phyloP scores from a whole-genome alignment of 2,797 vertebrate species.

The Podargus strigoides region DNA sequence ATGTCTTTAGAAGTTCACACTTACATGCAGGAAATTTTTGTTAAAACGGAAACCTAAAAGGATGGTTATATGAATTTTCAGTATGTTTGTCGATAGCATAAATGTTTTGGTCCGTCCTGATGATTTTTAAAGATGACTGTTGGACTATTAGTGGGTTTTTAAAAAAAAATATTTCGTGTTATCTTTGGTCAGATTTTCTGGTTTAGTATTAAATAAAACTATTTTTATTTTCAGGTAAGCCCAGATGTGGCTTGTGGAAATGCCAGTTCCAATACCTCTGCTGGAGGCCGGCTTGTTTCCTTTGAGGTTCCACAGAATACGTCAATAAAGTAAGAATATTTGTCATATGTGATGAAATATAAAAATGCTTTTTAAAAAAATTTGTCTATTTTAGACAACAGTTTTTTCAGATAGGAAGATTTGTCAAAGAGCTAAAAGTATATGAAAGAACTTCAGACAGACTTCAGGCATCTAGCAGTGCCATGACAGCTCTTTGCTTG shows the following conservation, averaged over 20 bases:
- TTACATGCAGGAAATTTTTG: not conserved
- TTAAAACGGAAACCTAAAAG: not conserved
- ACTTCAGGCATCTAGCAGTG: not conserved
- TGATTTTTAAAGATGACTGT: not conserved
- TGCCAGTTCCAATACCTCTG: constrained; percentile 87
- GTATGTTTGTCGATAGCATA: not conserved
- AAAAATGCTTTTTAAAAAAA: not conserved
- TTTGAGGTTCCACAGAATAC: constrained; percentile 93
- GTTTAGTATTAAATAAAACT: not conserved
- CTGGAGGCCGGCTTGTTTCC: constrained; percentile 84
- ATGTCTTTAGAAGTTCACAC: not conserved
- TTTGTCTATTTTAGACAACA: not conserved
- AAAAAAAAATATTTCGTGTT: not conserved
- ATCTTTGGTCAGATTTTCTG: not conserved
- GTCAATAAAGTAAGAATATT: constrained; percentile 88
- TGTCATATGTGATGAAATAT: not conserved
- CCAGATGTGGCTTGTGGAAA: constrained; percentile 90
- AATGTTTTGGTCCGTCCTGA: not conserved
- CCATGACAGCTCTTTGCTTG: not conserved
- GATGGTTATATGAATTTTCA: not conserved
- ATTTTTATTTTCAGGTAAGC: constrained; percentile 75
- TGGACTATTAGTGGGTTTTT: not conserved
- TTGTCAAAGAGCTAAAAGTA: not conserved
- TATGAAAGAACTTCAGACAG: not conserved
- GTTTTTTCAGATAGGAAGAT: not conserved